Conservation (phyloP, 1,140 invertebrate species). For the Orchestia grillus region DNA sequence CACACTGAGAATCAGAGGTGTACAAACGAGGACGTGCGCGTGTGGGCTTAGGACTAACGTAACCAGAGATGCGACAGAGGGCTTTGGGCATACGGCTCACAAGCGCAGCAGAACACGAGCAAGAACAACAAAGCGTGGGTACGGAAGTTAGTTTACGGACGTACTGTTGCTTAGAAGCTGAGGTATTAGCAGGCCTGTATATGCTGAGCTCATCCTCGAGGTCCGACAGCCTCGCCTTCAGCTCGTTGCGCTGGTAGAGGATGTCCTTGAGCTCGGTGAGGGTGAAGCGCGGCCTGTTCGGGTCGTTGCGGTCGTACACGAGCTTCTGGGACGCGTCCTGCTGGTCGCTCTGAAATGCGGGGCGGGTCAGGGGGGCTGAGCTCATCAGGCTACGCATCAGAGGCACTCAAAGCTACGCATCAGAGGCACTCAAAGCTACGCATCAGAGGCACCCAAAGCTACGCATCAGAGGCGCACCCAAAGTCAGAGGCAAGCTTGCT, state of each 20-base stretch:
- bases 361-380: no score
- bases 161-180: slow-evolving; percentile 53
- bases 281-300: slow-evolving; percentile 89
- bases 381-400: no score
- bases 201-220: slow-evolving; percentile 88
- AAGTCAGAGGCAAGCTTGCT: no score
- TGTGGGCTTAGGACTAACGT: background rate
- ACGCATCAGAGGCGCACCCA: no score
- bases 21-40: background rate
- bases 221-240: slow-evolving; percentile 87
- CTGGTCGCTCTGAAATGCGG: slow-evolving; percentile 58
- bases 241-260: slow-evolving; percentile 87
- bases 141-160: slow-evolving; percentile 7
- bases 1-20: background rate
- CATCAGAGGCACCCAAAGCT: no score
- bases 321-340: slow-evolving; percentile 71
- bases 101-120: background rate
- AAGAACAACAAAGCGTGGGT: background rate
- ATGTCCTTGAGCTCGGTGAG: slow-evolving; percentile 90
- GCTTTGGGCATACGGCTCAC: background rate
- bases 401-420: no score
- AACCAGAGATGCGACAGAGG: background rate
- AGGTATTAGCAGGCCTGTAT: slow-evolving; percentile 74
- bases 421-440: no score
- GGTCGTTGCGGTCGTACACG: slow-evolving; percentile 82